These are phyloP conservation scores for Caenorhabditis sp. DNA, from an alignment of 2,888 invertebrate genomes.

Conservation along the genomic window DNA sequence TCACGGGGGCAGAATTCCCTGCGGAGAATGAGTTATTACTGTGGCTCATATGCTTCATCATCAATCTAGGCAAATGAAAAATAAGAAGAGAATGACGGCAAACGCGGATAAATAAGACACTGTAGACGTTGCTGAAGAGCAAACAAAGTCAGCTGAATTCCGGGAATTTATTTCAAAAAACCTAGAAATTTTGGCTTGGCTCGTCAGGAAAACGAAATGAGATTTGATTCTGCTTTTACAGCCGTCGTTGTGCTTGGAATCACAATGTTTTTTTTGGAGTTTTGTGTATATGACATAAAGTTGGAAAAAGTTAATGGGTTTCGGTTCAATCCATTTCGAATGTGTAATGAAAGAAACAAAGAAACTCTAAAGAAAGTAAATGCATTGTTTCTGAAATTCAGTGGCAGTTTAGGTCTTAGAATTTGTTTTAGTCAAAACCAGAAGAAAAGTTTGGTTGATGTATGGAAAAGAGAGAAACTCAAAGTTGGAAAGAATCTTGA, in stretches of 20 bases:
- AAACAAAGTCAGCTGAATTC: not conserved
- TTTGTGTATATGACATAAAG: no score
- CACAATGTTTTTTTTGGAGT: no score
- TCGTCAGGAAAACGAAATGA: not conserved
- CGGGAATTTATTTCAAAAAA: no score
- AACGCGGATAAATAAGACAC: not conserved
- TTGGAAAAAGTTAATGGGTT: constrained; percentile 1
- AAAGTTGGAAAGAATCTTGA: constrained; percentile 12
- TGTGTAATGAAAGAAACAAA: not conserved
- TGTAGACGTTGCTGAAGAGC: not conserved
- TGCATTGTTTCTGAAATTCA: not conserved
- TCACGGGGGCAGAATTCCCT: constrained; percentile 9
- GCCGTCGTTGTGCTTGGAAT: not conserved
- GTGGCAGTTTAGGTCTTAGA: no score
- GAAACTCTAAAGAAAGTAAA: not conserved
- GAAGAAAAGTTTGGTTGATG: not conserved
- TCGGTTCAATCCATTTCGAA: not conserved
- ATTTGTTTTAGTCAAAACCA: no score
- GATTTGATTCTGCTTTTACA: constrained; percentile 3
- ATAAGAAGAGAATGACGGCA: no score
- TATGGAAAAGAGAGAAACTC: not conserved
- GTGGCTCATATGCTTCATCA: not conserved
- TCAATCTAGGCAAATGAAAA: constrained; percentile 6
- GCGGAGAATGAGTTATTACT: constrained; percentile 12
- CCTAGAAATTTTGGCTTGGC: no score